These are phyloP conservation scores for Xanthostigma xanthostigma DNA, from an alignment of 2,888 invertebrate species.

Conservation along the genomic window DNA sequence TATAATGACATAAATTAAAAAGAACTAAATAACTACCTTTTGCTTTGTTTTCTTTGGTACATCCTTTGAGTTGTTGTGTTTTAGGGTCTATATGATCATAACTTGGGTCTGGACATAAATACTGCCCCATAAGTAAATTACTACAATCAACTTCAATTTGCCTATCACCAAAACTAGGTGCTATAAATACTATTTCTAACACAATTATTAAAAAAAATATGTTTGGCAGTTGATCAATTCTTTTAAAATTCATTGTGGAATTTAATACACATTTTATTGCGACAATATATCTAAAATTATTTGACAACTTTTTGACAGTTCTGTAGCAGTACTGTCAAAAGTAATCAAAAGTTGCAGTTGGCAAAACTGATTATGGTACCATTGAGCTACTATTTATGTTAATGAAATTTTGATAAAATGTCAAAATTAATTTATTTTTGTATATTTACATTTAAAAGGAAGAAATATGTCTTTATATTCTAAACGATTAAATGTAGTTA, in stretches of 20 bases:
- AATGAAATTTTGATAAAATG: too few species aligned
- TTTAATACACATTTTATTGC: not conserved
- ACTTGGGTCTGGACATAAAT: slow-evolving; percentile 65
- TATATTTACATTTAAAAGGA: not conserved
- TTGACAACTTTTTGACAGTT: not conserved
- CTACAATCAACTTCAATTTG: slow-evolving; percentile 44
- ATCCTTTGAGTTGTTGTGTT: slow-evolving; percentile 77
- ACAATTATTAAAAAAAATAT: not conserved
- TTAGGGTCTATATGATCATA: slow-evolving; percentile 65
- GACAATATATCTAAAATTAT: not conserved
- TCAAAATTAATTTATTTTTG: not conserved
- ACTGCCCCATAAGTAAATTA: slow-evolving; percentile 63
- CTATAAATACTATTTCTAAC: not conserved
- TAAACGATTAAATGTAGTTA: too few species aligned
- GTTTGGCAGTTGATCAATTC: not conserved
- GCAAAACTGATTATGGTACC: too few species aligned
- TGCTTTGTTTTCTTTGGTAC: slow-evolving; percentile 64
- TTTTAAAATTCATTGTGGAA: not conserved
- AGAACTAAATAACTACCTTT: slow-evolving; percentile 38
- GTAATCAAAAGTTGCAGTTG: too few species aligned
- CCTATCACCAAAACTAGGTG: not conserved
- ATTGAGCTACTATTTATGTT: too few species aligned
- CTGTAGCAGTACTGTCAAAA: too few species aligned
- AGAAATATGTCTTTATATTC: too few species aligned
- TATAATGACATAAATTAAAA: not conserved